A percentile compares a stretch with the other conserved stretches of the same genome.
Evolutionary conservation across 1,140 invertebrate genomes (phyloP).

Genomic region (Hypsibius dujardini): DNA sequence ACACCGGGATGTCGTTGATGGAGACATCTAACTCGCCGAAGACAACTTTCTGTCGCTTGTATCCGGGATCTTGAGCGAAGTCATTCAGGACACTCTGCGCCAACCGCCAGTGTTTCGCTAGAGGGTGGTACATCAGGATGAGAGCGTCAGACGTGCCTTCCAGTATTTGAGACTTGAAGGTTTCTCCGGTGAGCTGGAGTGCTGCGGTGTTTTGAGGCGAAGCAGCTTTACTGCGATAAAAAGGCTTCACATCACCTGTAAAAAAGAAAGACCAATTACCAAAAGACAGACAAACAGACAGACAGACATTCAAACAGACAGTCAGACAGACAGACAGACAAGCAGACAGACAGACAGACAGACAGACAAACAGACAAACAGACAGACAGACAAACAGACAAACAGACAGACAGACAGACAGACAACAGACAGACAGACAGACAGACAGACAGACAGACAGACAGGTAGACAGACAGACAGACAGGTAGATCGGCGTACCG

Average conservation of each 20-base stretch:
- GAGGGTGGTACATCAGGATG: not conserved
- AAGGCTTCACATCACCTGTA: constrained; percentile 12
- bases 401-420: too few relatives aligned
- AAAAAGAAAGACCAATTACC: not conserved
- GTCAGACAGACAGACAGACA: too few relatives aligned
- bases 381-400: too few relatives aligned
- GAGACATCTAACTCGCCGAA: not conserved
- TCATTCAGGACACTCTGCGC: not conserved
- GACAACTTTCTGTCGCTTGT: not conserved
- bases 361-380: too few relatives aligned
- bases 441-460: too few relatives aligned
- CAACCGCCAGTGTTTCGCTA: not conserved
- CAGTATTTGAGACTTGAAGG: not conserved
- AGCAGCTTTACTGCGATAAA: not conserved
- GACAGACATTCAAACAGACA: too few relatives aligned
- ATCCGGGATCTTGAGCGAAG: not conserved
- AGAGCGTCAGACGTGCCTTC: not conserved
- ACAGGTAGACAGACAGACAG: too few relatives aligned
- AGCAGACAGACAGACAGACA: too few relatives aligned
- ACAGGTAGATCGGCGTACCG: not conserved
- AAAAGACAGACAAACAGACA: too few relatives aligned
- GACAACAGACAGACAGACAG: too few relatives aligned
- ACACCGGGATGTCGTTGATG: not conserved
- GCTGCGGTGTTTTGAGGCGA: not conserved
- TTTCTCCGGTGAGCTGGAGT: not conserved